A percentile compares a stretch with the other conserved stretches of the same genome.
Evolutionary conservation across 2,797 vertebrate genomes (phyloP).

Genomic region (Tapera naevia): DNA sequence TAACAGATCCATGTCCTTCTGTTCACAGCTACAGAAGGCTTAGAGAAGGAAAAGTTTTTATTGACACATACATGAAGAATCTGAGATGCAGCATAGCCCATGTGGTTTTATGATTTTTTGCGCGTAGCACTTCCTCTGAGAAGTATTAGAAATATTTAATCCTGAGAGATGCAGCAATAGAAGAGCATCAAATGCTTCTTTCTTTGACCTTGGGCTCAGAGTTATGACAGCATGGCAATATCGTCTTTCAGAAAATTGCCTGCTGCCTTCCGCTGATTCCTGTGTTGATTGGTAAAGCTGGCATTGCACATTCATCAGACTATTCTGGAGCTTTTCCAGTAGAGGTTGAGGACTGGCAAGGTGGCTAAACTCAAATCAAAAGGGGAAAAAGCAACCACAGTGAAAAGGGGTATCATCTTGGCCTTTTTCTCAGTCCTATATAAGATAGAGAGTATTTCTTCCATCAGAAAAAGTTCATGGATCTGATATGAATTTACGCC

Average conservation of each 20-base stretch:
- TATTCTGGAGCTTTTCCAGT: neutral
- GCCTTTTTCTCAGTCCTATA: neutral
- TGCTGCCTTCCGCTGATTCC: neutral
- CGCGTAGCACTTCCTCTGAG: neutral
- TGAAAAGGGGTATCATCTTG: neutral
- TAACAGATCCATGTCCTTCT: neutral
- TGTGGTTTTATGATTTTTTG: neutral
- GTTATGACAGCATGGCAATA: neutral
- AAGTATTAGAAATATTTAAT: neutral
- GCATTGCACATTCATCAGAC: neutral
- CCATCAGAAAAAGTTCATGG: neutral
- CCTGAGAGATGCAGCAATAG: neutral
- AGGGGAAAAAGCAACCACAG: neutral
- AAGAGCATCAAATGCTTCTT: neutral
- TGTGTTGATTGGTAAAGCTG: neutral
- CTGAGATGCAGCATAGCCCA: neutral
- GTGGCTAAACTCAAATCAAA: neutral
- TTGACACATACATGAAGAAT: neutral
- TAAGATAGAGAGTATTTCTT: neutral
- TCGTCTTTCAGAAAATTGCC: neutral
- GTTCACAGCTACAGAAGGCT: neutral
- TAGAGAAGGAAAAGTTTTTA: neutral
- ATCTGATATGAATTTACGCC: rapidly evolving
- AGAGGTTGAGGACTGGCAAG: neutral
- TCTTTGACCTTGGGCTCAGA: neutral